Evolutionary conservation across 2,888 invertebrate species (phyloP), one percentile per base, ranked within the genome.

Genomic region (Leptinotarsa rubiginosa): DNA sequence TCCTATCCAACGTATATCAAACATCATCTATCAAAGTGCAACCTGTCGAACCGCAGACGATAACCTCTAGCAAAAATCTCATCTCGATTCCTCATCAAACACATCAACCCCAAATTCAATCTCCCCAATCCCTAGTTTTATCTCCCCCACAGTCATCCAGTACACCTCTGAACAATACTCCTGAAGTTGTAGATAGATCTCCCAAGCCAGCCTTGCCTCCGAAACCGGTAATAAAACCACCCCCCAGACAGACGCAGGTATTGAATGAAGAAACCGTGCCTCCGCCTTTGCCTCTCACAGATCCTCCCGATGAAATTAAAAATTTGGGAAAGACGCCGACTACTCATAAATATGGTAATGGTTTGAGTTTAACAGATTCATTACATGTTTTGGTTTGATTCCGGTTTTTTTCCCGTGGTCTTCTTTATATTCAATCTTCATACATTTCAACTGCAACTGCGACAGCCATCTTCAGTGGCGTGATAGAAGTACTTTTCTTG

Each of bases 161-260:
- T 83, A 92, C 92, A 2, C 91, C 92, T 3, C 81, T 90, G 52
- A 91, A 90, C 13, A 62, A 54, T 20, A 76, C 76, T 41, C 71
- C 73, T 10, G 78, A 77, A 49, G 65, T 74, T n/a, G 69, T 54
- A 12, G 91, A 91, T 82, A 91, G 91, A 84, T 89, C 89, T 54
- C 90, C 91, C 65, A 93, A 95, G 86, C 95, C 95, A 1, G 95
- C 95, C 2, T 87, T 95, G 86, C 95, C 95, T 76, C 95, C 95
- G 13, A 97, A 96, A 88, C 97, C 96, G 66, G 91, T 92, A 20
- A 90, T 93, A 68, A 92, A 90, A 78, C 90, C 91, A 18, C 90
- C 91, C 1, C 90, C 91, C 0, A 85, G 91, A 74, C 90, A 90
- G 83, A 88, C 87, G 10, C 86, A 86, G 78, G 76, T 83, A 41